phyloP scores from a whole-genome alignment of 30 jellyfish, hydroid and myxozoan species.

The Aurelia sp. region DNA sequence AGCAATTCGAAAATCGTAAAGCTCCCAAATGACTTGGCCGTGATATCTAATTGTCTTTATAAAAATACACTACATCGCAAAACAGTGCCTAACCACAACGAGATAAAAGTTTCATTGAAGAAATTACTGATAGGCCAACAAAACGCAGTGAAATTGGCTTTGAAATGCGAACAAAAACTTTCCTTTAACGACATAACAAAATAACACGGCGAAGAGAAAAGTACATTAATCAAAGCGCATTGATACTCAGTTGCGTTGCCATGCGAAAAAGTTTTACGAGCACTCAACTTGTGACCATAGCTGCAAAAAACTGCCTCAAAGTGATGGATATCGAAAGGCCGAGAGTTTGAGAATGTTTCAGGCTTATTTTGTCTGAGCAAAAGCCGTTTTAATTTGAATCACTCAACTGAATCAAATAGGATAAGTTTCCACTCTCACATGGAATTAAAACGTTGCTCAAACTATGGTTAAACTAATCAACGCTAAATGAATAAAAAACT shows the following conservation, averaged over 20 bases:
- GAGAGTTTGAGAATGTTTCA: background rate
- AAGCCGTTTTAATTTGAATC: constrained; percentile 12
- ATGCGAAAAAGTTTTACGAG: background rate
- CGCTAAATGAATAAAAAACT: constrained; percentile 10
- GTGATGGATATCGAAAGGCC: background rate
- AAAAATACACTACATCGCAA: background rate
- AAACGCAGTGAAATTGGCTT: constrained; percentile 35
- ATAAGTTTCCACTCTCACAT: constrained; percentile 61
- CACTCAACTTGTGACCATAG: background rate
- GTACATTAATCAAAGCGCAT: constrained; percentile 8
- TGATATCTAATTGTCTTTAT: constrained; percentile 11
- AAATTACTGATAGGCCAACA: constrained; percentile 48
- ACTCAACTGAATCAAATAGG: constrained; percentile 58
- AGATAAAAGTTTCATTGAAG: constrained; percentile 34
- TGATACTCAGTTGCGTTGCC: constrained; percentile 1
- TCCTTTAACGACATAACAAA: constrained; percentile 3
- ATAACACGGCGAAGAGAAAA: constrained; percentile 19
- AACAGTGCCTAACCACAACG: constrained; percentile 38
- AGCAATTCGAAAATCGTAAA: background rate
- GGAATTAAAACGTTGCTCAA: constrained; percentile 42
- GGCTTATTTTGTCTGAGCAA: background rate
- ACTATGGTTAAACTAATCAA: constrained; percentile 49
- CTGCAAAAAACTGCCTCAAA: no score
- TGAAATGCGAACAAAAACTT: constrained; percentile 48
- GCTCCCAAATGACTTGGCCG: constrained; percentile 15